Evolutionary conservation across 2,888 invertebrate genomes (phyloP), one percentile per base, ranked within the genome.

Genomic region (Drosophila anomelani): DNA sequence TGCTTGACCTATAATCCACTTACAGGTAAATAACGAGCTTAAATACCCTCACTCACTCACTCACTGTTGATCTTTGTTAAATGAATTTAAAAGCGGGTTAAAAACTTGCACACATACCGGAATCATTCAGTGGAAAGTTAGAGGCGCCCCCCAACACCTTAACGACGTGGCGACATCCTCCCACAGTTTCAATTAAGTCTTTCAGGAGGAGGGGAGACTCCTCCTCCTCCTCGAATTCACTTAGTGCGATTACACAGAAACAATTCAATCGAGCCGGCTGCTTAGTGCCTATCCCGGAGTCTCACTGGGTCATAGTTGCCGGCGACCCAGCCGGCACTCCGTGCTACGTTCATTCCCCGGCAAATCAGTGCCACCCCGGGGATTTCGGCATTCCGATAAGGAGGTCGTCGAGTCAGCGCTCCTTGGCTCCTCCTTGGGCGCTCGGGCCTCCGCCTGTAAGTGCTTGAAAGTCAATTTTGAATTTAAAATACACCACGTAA

Each of bases 391-490:
- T 56, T 68, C 67, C 68, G 68, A 67, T 68, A 68, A 68, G 68
- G 49, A 68, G 68, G 68, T 68, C 68, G 68, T 67, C 67, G 67
- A 67, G 67, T 67, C 67, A 67, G 67, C 67, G 67, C 67, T 56
- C 34, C 55, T 39, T 26, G 43, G 41, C 17, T 47, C 39, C 38
- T 56, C 32, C 34, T 57, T 34, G 56, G 43, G 17, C 41, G 23
- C 17, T 51, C 41, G 9, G 36, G 38, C 38, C 17, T 38, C 39
- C 15, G 71, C 7, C 38, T 70, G 84, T 85, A 85, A 87, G 85
- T 85, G 83, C 88, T 85, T 76, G 83, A 87, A 87, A 87, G 88
- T 85, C 85, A 85, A 85, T 85, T 85, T 85, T 81, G 87, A 85
- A 87, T 85, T 85, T 85, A 83, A 85, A 85, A 85, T 85, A 87